Base-by-base conservation (phyloP, 2,888 invertebrate species). In the Ditylenchus weischeri region DNA sequence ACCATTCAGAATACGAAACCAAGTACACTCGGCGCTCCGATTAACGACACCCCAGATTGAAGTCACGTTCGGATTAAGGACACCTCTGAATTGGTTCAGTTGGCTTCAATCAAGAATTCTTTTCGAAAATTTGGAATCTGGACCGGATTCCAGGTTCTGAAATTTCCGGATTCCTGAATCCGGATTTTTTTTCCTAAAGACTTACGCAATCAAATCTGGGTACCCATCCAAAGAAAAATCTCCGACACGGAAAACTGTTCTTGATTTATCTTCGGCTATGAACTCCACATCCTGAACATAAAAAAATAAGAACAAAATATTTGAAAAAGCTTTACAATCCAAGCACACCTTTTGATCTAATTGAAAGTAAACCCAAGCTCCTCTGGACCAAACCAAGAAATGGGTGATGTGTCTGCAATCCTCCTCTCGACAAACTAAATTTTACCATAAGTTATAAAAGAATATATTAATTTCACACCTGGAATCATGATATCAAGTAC, bases 201-300 rank as follows among this genome's bases (percentile, higher is more conserved):
- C 43, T 43, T 43, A 43, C 43, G 76, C 77, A 21, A 77, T 64
- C 49, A 81, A 63, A 64, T 81, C 82, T 4, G 82, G 82, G 63
- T 65, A 82, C 21, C 81, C 80, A 65, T 80, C 77, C 51, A 77
- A 66, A 1, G 74, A 75, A 64, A 76, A 80, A 49, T 82, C 83
- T 29, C 82, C 82, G 29, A 78, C 75, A 5, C 81, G 75, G 69
- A 83, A 77, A 15, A 63, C 23, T 49, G 62, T 36, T 8, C 35
- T 59, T 59, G 59, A 59, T 15, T 43, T 43, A 7, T 59, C 59
- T 13, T 59, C 59, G 13, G 59, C 21, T 38, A 59, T 36, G 19
- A 59, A 38, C 35, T 68, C 62, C 18, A 57, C 19, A 36, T 71
- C 72, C 65, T 72, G 21, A 64, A 72, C 11, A 58, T 0, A 61